Base-by-base conservation (phyloP, 2,888 invertebrate genomes). In the Leptopilina drosophilae region DNA sequence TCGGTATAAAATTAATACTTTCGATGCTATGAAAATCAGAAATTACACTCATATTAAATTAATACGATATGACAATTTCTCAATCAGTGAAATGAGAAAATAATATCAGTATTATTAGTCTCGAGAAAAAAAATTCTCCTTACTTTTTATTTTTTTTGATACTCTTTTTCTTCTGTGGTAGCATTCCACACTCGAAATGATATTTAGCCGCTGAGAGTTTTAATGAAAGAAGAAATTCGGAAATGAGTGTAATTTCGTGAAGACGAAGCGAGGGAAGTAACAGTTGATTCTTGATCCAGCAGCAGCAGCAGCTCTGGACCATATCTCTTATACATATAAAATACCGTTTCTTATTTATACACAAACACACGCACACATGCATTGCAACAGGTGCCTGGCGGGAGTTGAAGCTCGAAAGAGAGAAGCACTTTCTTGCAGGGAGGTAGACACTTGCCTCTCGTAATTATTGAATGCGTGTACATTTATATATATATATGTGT, bases 361-460 rank as follows among this genome's bases (percentile, higher is more conserved):
- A 73, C 69, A 53, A 12, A 33, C 33, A 73, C 69, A 69, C 20
- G 9, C 12, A 56, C 33, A 33, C 33, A 56, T 33, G 49, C 8
- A 11, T 14, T 26, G 33, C 33, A 56, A 40, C 56, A 33, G 73
- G 53, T 73, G 33, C 56, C n/a, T 73, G 69, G 15, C 33, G 33
- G 33, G 53, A 73, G 69, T 73, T 73, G 8, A 56, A 73, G 56
- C 73, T 56, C 33, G n/a, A 42, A 8, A 56, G 49, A 42, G 42
- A 56, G 49, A 56, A 56, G 33, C 33, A 73, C 73, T 73, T 56
- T 56, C 53, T 33, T 69, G 26, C 33, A 33, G 33, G 53, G 49
- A 69, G 67, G 67, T 67, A 66, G 46, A 46, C n/a, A 59, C 46
- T 67, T 67, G 67, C 14, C 26, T 69, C 26, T 69, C 26, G 26